Conservation (phyloP, 1,140 invertebrate genomes). For the Anastrepha ludens region DNA sequence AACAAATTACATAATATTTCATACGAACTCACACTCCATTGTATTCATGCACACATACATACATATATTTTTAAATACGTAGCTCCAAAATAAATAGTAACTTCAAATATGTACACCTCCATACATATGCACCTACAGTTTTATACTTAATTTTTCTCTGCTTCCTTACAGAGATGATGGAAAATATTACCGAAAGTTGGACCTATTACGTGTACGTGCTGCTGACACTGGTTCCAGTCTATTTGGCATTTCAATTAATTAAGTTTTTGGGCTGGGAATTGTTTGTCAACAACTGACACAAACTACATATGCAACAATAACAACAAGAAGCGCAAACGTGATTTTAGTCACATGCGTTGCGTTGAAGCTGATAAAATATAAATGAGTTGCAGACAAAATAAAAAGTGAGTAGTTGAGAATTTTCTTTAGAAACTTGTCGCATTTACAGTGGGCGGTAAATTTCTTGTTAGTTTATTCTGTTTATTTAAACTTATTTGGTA, state of each 20-base stretch:
- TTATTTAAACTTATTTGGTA: no score
- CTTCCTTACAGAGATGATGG: constrained; percentile 68
- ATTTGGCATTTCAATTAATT: constrained; percentile 73
- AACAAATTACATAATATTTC: constrained; percentile 41
- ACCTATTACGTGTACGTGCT: constrained; percentile 72
- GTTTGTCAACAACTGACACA: constrained; percentile 60
- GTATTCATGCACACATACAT: neutral
- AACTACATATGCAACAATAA: neutral
- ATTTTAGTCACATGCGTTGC: neutral
- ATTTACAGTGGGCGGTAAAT: no score
- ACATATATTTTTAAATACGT: neutral
- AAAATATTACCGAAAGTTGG: constrained; percentile 72
- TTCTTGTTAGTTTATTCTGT: no score
- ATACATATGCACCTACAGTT: neutral
- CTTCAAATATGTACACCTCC: neutral
- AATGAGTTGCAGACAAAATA: constrained; percentile 6
- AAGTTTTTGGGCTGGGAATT: constrained; percentile 73
- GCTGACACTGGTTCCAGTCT: constrained; percentile 72
- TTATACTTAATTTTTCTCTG: neutral
- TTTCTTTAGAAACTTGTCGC: neutral
- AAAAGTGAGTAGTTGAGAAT: neutral
- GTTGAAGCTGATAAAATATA: constrained; percentile 39
- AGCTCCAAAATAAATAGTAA: no score
- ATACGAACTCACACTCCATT: neutral
- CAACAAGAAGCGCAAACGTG: neutral